Percentiles rank a stretch among this genome's conserved stretches.
Conservation (phyloP, 2,797 vertebrate species). For the Trichosurus vulpecula region DNA sequence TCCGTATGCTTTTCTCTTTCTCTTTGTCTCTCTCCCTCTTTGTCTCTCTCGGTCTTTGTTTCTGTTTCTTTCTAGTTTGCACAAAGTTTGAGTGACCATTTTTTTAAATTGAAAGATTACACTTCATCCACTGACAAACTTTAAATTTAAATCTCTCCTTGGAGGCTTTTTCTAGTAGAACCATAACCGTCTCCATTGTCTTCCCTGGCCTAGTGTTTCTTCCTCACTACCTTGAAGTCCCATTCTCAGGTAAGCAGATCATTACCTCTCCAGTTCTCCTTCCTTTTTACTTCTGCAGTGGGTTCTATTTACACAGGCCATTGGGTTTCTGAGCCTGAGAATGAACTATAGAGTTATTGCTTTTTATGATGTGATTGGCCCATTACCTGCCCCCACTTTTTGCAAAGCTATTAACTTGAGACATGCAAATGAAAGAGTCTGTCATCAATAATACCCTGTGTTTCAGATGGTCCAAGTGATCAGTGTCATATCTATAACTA, state of each 20-base stretch:
- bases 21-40: neutral
- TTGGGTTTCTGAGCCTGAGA: neutral
- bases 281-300: neutral
- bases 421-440: constrained; percentile 19
- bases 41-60: constrained; percentile 20
- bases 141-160: neutral
- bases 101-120: neutral
- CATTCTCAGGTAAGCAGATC: neutral
- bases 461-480: constrained; percentile 2
- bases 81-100: neutral
- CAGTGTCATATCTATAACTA: neutral
- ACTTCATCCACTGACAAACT: constrained; percentile 4
- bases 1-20: constrained; percentile 16
- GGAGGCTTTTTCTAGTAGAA: neutral
- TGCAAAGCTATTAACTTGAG: constrained; percentile 28
- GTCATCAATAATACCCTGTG: neutral
- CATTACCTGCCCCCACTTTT: neutral
- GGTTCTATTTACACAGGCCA: constrained; percentile 14
- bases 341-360: neutral
- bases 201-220: neutral
- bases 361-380: constrained; percentile 12
- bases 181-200: neutral
- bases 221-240: constrained; percentile 27
- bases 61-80: neutral
- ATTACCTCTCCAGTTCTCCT: neutral